Evolutionary conservation across 2,797 vertebrate species (phyloP).

Genomic region (Poeciliopsis infans): DNA sequence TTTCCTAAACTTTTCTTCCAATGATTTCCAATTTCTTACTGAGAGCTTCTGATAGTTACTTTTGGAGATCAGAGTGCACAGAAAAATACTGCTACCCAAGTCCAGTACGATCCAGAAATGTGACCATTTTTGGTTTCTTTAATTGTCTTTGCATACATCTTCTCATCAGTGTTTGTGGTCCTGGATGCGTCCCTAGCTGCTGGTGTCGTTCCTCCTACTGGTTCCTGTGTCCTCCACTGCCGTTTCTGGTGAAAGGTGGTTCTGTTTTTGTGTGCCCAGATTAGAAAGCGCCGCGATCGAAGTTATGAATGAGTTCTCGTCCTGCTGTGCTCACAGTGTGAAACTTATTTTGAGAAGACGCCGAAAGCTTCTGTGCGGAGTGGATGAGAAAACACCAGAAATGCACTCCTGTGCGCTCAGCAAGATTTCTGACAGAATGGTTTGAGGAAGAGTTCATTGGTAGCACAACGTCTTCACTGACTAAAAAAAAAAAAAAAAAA

Average conservation of each 20-base stretch:
- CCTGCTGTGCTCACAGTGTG: slow-evolving; percentile 67
- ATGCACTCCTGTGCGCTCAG: slow-evolving; percentile 50
- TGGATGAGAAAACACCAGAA: slow-evolving; percentile 13
- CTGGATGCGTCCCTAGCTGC: slow-evolving; percentile 47
- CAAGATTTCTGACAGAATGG: slow-evolving; percentile 27
- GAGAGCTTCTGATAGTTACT: slow-evolving; percentile 42
- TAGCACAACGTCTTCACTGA: slow-evolving; percentile 9
- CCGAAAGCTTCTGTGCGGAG: slow-evolving; percentile 34
- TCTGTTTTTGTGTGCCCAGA: slow-evolving; percentile 45
- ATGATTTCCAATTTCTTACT: slow-evolving; percentile 44
- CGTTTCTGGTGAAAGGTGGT: slow-evolving; percentile 34
- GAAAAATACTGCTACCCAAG: slow-evolving; percentile 43
- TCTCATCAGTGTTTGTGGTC: slow-evolving; percentile 53
- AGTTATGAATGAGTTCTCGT: slow-evolving; percentile 26
- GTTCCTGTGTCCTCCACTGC: slow-evolving; percentile 14
- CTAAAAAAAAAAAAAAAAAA: background rate
- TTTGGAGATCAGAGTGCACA: slow-evolving; percentile 37
- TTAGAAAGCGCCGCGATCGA: slow-evolving; percentile 39
- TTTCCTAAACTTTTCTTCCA: slow-evolving; percentile 57
- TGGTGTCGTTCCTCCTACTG: slow-evolving; percentile 63
- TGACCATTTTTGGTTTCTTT: slow-evolving; percentile 11
- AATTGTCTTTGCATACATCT: slow-evolving; percentile 55
- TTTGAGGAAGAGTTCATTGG: slow-evolving; percentile 3
- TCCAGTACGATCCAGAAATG: slow-evolving; percentile 41
- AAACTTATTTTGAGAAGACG: slow-evolving; percentile 47